Evolutionary conservation across 2,113 vertebrate genomes (phyloP), one percentile per base, ranked within the genome.

Genomic region (Clupea harengus): DNA sequence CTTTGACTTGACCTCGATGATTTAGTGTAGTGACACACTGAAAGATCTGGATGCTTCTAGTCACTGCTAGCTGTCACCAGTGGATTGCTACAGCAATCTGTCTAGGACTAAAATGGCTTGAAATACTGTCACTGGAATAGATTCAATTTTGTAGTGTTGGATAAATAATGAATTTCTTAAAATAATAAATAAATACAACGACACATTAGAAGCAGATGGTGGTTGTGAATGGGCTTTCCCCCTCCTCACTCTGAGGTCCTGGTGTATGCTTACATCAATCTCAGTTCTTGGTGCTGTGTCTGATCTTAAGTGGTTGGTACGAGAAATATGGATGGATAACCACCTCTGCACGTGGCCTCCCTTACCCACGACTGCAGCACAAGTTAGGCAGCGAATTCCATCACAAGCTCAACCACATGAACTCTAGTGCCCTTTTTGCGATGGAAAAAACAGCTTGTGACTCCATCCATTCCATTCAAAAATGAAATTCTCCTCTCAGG

Each of bases 371-470:
- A 87, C 83, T 83, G 72, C 64, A 83, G 47, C 81, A 72, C 86
- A 45, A 85, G 67, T 88, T 88, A 87, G 75, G 82, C 86, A 90
- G 87, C 80, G 47, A 91, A 90, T 88, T 91, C 89, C 86, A 87
- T 85, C 86, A 86, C 83, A 89, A 88, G 89, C 85, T 88, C 47
- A 92, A 81, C 78, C 45, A 28, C 64, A 28, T 88, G 89, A 91
- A 91, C 91, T 87, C 52, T 78, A 84, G 86, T 87, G 82, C 75
- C 89, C 88, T 88, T 78, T 25, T 86, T 64, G 83, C 78, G 81
- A n/a, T 85, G 22, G 60, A 90, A 89, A n/a, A 87, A 72, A 86
- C 84, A n/a, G 45, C 83, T 39, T 25, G 32, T 39, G 39, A 78
- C 72, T 75, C 67, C 32, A 78, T 78, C 72, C 72, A 44, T 44